Evolutionary conservation across 2,797 vertebrate species (phyloP), one percentile per base, ranked within the genome.

Genomic region (Margarornis squamiger): DNA sequence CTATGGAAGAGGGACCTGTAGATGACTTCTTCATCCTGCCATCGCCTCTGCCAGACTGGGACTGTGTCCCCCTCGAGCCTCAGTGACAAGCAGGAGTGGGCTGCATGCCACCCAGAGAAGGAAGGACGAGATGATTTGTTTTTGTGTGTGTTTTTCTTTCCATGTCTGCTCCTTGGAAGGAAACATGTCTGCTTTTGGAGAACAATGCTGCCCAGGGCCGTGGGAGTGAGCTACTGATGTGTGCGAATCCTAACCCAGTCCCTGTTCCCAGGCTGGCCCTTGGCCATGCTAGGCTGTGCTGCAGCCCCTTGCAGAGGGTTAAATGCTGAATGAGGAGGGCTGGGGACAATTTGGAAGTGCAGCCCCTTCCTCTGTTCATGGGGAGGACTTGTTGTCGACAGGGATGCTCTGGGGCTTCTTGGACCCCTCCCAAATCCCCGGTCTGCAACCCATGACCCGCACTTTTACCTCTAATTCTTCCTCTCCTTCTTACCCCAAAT

Each of bases 71-170:
- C 88, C 86, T 94, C 90, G 4, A 67, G 71, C 67, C 38, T 20
- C 90, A 79, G 84, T 92, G 92, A 93, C 90, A 82, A 43, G 90
- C 0, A 0, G 57, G 71, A 86, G 87, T 17, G 14, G 93, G 88
- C 88, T 78, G 86, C 20, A 32, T 15, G 81, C 94, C 96, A 94
- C 91, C 81, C 84, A 18, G 90, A 58, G 92, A 92, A 74, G 94
- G 95, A 96, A 95, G 94, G 95, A 95, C 68, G 12, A 96, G 95
- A 97, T 66, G 92, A 93, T 96, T 96, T 96, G 92, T 32, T 96
- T 94, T 80, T 58, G 85, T 92, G 92, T 86, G 95, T 96, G 93
- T 96, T 97, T 96, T 95, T 95, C 93, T 96, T 96, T 97, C 95
- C 95, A 92, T 93, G 93, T 68, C 95, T 96, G 93, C 89, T 94